Evolutionary conservation across 2,888 invertebrate genomes (phyloP), one percentile per base, ranked within the genome.

Genomic region (Lepas anatifera): DNA sequence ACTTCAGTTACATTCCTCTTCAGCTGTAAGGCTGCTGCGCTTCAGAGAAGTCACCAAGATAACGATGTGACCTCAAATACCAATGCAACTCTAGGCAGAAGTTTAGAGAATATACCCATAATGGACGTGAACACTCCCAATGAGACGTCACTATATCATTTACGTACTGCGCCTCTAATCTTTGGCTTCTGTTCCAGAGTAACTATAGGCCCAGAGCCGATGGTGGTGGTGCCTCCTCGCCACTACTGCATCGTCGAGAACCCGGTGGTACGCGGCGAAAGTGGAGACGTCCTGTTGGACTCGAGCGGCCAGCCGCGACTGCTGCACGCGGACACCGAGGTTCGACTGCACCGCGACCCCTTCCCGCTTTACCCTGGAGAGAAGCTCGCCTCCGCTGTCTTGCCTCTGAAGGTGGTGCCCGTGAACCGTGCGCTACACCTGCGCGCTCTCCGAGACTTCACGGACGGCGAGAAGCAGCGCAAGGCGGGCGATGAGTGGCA

Each of bases 291-390:
- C 22, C 75, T 78, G 3, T 72, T 76, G 64, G 82, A 83, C 72
- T 72, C 71, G 1, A 74, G 75, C 71, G 81, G 82, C 29, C 82
- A 83, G 75, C 79, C 76, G 13, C 79, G 77, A 43, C 77, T 83
- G 35, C 74, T 75, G 10, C 81, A 82, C 75, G 83, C 81, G 70
- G 82, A 83, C 74, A 78, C 78, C 70, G 83, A 83, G 72, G 80
- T 73, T 3, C 58, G 73, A n/a, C 77, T 82, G 41, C 77, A 81
- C 27, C 82, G 81, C 74, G 81, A 81, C 18, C 82, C 83, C 4
- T 83, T 83, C 74, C 82, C 83, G 18, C 77, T 83, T 22, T 83
- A 80, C 76, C 82, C 82, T 25, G 82, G 83, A 27, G 83, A 83
- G 76, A 68, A 66, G 8, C 68, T 79, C 6, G 69, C 72, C 13